These are phyloP conservation scores for Nemotelus nigrinus DNA, from an alignment of 2,888 invertebrate genomes.

Conservation along the genomic window DNA sequence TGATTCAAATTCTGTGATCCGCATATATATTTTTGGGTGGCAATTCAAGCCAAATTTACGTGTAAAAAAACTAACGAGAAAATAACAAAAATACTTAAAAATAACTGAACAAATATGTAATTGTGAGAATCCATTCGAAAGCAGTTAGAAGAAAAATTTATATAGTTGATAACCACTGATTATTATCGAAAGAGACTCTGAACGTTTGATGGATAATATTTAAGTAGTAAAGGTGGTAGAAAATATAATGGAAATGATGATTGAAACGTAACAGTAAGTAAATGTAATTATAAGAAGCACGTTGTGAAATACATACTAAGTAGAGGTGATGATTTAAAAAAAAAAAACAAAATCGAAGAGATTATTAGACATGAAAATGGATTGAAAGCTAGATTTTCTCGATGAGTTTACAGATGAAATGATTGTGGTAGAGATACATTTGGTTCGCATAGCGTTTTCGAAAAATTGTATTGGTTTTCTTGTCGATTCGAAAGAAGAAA, in stretches of 20 bases:
- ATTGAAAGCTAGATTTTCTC: too few species aligned
- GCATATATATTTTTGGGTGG: conserved; percentile 57
- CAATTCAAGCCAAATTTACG: conserved; percentile 55
- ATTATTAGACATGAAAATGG: too few species aligned
- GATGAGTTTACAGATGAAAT: too few species aligned
- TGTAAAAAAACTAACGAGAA: conserved; percentile 46
- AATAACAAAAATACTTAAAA: conserved; percentile 47
- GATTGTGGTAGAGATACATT: too few species aligned
- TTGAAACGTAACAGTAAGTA: conserved; percentile 17
- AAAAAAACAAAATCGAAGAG: too few species aligned
- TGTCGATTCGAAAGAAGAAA: too few species aligned
- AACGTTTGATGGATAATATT: not conserved
- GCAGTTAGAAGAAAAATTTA: conserved; percentile 39
- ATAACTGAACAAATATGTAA: conserved; percentile 19
- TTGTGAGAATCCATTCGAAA: not conserved
- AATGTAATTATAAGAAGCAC: conserved; percentile 15
- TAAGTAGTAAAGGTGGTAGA: conserved; percentile 1
- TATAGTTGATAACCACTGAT: conserved; percentile 18
- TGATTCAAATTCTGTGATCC: conserved; percentile 66
- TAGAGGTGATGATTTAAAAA: conserved; percentile 1
- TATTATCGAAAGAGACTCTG: conserved; percentile 7
- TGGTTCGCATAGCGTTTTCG: too few species aligned
- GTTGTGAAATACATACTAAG: conserved; percentile 28
- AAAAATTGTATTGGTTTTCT: too few species aligned
- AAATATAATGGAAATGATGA: not conserved